A percentile compares a stretch with the other conserved stretches of the same genome.
Evolutionary conservation across 2,888 invertebrate species (phyloP).

Genomic region (Dynastes tityus): DNA sequence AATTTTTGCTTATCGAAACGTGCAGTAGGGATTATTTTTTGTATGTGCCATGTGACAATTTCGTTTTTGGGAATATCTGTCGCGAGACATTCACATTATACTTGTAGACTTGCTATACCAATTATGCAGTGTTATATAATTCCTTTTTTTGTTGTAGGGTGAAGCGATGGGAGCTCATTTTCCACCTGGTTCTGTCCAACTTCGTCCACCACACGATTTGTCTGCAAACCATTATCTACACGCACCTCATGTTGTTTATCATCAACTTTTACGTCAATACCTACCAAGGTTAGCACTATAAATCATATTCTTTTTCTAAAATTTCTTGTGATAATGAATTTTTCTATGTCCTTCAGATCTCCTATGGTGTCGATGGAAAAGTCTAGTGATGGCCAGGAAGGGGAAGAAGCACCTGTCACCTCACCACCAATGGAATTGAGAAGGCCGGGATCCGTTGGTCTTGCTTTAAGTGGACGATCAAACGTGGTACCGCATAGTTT

Average conservation of each 20-base stretch:
- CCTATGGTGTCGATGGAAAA: conserved; percentile 77
- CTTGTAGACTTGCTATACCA: too few species aligned
- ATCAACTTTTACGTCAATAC: conserved; percentile 72
- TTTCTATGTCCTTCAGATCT: conserved; percentile 62
- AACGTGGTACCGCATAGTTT: conserved; percentile 79
- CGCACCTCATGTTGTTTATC: conserved; percentile 71
- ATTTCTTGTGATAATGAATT: neutral
- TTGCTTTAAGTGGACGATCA: conserved; percentile 70
- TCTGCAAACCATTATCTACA: conserved; percentile 72
- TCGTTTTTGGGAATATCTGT: neutral
- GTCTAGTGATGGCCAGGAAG: conserved; percentile 73
- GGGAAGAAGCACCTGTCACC: conserved; percentile 70
- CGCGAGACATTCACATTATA: too few species aligned
- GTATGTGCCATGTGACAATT: neutral
- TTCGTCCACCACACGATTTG: conserved; percentile 68
- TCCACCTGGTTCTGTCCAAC: conserved; percentile 68
- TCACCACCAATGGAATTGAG: conserved; percentile 82
- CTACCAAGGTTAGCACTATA: conserved; percentile 48
- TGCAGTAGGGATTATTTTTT: neutral
- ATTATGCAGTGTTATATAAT: neutral
- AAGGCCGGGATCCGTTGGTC: conserved; percentile 73
- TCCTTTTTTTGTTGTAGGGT: conserved; percentile 69
- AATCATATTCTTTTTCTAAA: neutral
- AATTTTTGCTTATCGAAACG: neutral
- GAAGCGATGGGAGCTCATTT: conserved; percentile 74